Evolutionary conservation across 2,797 vertebrate species (phyloP), one percentile per base, ranked within the genome.

Genomic region (Poeciliopsis paucimaculata): DNA sequence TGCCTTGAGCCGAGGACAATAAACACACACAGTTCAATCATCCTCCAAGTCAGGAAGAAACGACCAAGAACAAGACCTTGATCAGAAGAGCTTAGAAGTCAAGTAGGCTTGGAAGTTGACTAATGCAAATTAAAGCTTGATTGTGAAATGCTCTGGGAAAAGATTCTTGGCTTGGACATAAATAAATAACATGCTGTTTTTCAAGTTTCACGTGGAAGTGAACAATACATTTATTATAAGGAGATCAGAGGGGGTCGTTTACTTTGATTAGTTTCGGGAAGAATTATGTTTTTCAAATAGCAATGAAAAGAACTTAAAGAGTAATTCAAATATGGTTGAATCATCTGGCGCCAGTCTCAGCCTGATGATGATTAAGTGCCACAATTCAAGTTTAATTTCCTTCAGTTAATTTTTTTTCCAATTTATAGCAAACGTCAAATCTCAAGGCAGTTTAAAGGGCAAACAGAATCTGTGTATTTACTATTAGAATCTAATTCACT

Each of bases 11-110:
- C 1, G 10, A 68, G 64, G 18, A 66, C 62, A 41, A 68, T 36
- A 68, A 68, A 68, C 64, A 68, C 62, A 64, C 64, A 68, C 18
- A 41, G 36, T 68, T 68, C 64, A 41, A 26, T 31, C 43, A 72
- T 46, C 26, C 41, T 46, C 13, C 47, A 47, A 28, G 70, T 31
- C 26, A 39, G 62, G 62, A 66, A 66, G 62, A 66, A 43, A 46
- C 18, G 43, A 47, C 26, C n/a, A 46, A 16, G n/a, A 72, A 20
- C 23, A 72, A 46, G 45, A 18, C n/a, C n/a, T 46, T 28, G 45
- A 72, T 72, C 7, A 72, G 15, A 47, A 28, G 15, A 72, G 43
- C 45, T 72, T 72, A 72, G 43, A 72, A 47, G 43, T 72, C 70
- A 72, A 72, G n/a, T 31, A 10, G 26, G 45, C 7, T 6, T 46